Conservation (phyloP, 2,888 invertebrate species). For the Ormyrus nitidulus region DNA sequence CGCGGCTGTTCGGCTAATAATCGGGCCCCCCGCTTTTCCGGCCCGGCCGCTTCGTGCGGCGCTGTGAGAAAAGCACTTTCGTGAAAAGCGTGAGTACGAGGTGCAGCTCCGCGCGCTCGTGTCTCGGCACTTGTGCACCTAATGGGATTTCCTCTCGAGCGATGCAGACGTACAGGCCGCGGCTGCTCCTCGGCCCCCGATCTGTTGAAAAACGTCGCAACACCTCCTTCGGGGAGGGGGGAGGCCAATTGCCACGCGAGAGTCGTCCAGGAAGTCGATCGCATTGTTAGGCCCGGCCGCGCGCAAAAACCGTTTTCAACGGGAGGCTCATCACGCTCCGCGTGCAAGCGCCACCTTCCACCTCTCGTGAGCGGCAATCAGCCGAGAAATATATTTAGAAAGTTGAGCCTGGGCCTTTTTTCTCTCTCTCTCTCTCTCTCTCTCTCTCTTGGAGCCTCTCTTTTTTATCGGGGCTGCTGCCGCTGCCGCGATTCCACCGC, state of each 20-base stretch:
- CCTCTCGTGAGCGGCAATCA: constrained; percentile 7
- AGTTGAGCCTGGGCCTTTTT: constrained; percentile 18
- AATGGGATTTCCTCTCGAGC: background rate
- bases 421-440: background rate
- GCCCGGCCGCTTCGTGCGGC: too few species aligned
- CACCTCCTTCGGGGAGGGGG: too few species aligned
- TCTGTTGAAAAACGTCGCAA: too few species aligned
- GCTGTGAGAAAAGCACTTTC: constrained; percentile 41
- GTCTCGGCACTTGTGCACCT: constrained; percentile 10
- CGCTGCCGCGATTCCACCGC: constrained; percentile 1
- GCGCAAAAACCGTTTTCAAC: background rate
- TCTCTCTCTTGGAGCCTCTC: background rate
- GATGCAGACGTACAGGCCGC: background rate
- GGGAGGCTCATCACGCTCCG: constrained; percentile 31
- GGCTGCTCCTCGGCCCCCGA: background rate
- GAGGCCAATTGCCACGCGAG: too few species aligned
- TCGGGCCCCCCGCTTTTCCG: too few species aligned
- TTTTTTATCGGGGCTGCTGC: background rate
- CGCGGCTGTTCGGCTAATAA: too few species aligned
- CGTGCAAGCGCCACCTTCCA: background rate
- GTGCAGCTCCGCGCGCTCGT: constrained; percentile 1
- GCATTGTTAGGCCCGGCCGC: background rate
- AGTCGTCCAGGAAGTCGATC: background rate
- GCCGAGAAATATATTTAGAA: constrained; percentile 50
- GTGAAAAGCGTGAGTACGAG: constrained; percentile 22